phyloP scores from a whole-genome alignment of 2,888 invertebrate genomes.

The Cephus pygmeus region DNA sequence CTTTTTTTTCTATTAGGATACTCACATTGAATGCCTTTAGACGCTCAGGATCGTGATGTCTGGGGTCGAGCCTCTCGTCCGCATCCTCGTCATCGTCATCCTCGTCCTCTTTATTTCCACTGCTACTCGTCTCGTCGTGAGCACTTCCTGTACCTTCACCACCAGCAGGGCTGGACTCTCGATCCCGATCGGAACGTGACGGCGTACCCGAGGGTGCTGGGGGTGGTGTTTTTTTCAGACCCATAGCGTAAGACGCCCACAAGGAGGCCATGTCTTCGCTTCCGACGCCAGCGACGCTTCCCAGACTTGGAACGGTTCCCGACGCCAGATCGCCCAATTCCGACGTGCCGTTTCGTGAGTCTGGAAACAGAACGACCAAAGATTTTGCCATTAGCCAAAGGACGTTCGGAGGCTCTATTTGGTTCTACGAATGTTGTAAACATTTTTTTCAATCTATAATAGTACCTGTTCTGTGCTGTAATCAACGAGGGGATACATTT shows the following conservation, averaged over 20 bases:
- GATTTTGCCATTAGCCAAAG: not conserved
- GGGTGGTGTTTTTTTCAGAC: conserved; percentile 71
- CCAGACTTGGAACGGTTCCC: conserved; percentile 66
- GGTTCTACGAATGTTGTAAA: not conserved
- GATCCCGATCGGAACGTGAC: conserved; percentile 61
- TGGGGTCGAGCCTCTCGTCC: conserved; percentile 90
- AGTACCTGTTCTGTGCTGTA: too few species aligned
- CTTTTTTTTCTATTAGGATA: conserved; percentile 28
- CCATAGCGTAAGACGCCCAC: conserved; percentile 88
- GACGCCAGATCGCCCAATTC: conserved; percentile 58
- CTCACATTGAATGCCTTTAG: conserved; percentile 96
- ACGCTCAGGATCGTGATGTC: conserved; percentile 91
- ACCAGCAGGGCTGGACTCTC: conserved; percentile 76
- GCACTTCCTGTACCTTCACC: conserved; percentile 75
- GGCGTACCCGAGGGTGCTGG: conserved; percentile 60
- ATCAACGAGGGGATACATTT: too few species aligned
- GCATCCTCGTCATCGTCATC: conserved; percentile 91
- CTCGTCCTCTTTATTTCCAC: conserved; percentile 87
- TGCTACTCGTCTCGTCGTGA: conserved; percentile 90
- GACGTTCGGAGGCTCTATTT: not conserved
- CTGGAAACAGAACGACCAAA: conserved; percentile 35
- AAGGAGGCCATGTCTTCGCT: conserved; percentile 82
- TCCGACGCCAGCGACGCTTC: conserved; percentile 67
- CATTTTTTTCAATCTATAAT: not conserved
- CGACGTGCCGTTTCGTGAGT: conserved; percentile 62